A percentile compares a stretch with the other conserved stretches of the same genome.
Conservation (phyloP, 1,140 invertebrate species). For the Apis cerana region DNA sequence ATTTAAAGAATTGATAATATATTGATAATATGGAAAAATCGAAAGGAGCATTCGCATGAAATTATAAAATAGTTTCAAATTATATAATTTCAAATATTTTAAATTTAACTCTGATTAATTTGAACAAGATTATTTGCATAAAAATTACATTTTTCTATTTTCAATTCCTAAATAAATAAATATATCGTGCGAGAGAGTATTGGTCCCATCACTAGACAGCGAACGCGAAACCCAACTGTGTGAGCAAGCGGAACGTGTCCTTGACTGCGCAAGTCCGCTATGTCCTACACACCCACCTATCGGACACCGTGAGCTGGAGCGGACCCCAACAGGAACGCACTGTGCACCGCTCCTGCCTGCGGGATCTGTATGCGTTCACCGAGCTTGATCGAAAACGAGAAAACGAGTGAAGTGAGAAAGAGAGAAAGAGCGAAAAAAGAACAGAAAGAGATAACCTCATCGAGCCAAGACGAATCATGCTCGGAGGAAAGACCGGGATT, state of each 20-base stretch:
- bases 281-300: conserved; percentile 69
- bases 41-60: too few species aligned
- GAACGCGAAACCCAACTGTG: conserved; percentile 48
- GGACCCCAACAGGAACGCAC: conserved; percentile 41
- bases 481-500: neutral
- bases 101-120: too few species aligned
- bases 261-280: conserved; percentile 69
- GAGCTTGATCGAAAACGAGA: conserved; percentile 29
- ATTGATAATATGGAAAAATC: too few species aligned
- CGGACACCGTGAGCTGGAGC: conserved; percentile 42
- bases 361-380: conserved; percentile 43
- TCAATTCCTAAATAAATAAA: too few species aligned
- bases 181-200: neutral
- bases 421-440: neutral
- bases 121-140: too few species aligned
- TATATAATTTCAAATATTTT: too few species aligned
- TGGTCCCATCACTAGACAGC: conserved; percentile 24
- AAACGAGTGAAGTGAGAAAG: conserved; percentile 3
- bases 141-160: too few species aligned
- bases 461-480: neutral
- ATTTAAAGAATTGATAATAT: too few species aligned
- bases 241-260: conserved; percentile 67
- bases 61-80: too few species aligned
- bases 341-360: conserved; percentile 37
- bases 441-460: neutral